These are phyloP conservation scores for Mamestra brassicae DNA, from an alignment of 2,888 invertebrate species.

Conservation along the genomic window DNA sequence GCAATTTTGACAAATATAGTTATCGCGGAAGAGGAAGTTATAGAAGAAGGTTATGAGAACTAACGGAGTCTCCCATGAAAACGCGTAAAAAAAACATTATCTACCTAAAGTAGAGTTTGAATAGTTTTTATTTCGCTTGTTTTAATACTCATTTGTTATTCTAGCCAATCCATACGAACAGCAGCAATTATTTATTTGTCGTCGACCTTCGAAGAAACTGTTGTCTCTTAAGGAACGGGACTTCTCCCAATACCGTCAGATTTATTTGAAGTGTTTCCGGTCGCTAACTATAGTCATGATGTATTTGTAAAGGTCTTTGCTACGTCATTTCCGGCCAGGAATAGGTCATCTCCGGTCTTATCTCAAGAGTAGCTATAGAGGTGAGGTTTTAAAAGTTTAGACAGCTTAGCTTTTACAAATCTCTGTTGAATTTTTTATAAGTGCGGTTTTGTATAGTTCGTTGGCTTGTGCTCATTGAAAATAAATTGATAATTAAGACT, in stretches of 20 bases:
- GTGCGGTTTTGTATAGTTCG: no score
- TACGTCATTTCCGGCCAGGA: conserved; percentile 27
- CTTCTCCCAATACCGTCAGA: conserved; percentile 20
- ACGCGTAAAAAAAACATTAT: no score
- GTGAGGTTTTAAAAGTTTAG: background rate
- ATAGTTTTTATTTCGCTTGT: background rate
- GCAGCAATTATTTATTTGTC: background rate
- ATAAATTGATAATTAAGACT: no score
- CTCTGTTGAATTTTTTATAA: background rate
- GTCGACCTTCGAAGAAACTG: conserved; percentile 5
- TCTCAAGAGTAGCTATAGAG: background rate
- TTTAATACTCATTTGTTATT: no score
- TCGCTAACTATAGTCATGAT: background rate
- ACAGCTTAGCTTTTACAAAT: background rate
- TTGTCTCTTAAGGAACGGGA: conserved; percentile 11
- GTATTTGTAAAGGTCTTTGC: conserved; percentile 35
- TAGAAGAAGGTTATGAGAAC: no score
- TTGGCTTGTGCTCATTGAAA: background rate
- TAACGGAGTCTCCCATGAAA: no score
- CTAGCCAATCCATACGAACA: background rate
- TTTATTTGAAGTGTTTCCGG: conserved; percentile 34
- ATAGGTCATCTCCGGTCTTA: conserved; percentile 23
- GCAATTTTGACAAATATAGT: no score
- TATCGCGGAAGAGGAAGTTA: no score
- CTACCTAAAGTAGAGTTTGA: no score